phyloP scores from a whole-genome alignment of 1,140 invertebrate species.

The Drosophila nasuta region DNA sequence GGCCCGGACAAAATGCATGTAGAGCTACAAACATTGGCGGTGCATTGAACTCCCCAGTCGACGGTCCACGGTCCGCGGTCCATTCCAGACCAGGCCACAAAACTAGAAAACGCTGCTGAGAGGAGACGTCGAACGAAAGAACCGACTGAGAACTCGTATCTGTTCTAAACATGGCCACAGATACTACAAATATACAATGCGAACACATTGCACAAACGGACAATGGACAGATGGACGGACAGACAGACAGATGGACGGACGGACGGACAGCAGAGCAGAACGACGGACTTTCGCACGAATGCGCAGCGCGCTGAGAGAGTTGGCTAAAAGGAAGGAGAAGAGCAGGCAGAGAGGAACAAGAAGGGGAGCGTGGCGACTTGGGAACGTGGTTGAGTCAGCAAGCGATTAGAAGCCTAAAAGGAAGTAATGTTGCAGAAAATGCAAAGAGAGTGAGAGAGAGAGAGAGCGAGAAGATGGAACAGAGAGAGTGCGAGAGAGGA shows the following conservation, averaged over 20 bases:
- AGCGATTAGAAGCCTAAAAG: slow-evolving; percentile 83
- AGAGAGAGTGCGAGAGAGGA: slow-evolving; percentile 7
- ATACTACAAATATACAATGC: slow-evolving; percentile 56
- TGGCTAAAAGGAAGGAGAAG: slow-evolving; percentile 5
- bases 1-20: slow-evolving; percentile 68
- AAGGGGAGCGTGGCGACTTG: slow-evolving; percentile 5
- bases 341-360: not conserved
- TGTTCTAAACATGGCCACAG: slow-evolving; percentile 52
- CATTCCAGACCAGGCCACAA: slow-evolving; percentile 67
- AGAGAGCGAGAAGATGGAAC: slow-evolving; percentile 25
- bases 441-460: slow-evolving; percentile 46
- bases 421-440: slow-evolving; percentile 84
- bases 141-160: slow-evolving; percentile 50
- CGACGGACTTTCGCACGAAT: slow-evolving; percentile 78
- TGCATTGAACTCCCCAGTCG: slow-evolving; percentile 70
- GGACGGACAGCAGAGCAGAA: slow-evolving; percentile 46
- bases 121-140: slow-evolving; percentile 18
- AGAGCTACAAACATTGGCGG: slow-evolving; percentile 57
- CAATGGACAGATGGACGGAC: slow-evolving; percentile 50
- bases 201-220: slow-evolving; percentile 31
- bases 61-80: slow-evolving; percentile 52
- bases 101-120: slow-evolving; percentile 67
- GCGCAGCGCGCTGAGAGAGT: slow-evolving; percentile 47
- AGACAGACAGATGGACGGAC: slow-evolving; percentile 58
- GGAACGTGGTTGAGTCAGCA: slow-evolving; percentile 68